Conservation (phyloP, 2,797 vertebrate genomes). For the Acrocephalus scirpaceus region DNA sequence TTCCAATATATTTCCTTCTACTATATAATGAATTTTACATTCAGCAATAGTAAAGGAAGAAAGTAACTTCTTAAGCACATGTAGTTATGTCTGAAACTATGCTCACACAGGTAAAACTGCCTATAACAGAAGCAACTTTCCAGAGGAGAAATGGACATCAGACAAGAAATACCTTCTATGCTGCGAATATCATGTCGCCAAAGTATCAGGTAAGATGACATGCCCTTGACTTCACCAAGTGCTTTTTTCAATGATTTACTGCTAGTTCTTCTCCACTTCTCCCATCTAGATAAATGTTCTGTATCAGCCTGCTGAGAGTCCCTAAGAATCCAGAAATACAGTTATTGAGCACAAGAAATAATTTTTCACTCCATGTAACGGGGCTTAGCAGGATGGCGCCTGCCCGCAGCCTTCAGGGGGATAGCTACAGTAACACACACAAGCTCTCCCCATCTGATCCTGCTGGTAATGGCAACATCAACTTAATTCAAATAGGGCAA, state of each 20-base stretch:
- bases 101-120: neutral
- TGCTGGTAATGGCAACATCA: neutral
- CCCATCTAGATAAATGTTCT: constrained; percentile 72
- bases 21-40: neutral
- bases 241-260: constrained; percentile 79
- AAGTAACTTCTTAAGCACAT: neutral
- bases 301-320: constrained; percentile 47
- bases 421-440: neutral
- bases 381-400: neutral
- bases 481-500: neutral
- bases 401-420: neutral
- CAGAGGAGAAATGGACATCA: neutral
- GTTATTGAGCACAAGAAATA: neutral
- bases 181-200: constrained; percentile 88
- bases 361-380: neutral
- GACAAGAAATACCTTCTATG: constrained; percentile 84
- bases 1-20: neutral
- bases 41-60: neutral
- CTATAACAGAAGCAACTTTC: neutral
- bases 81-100: neutral
- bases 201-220: constrained; percentile 81
- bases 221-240: constrained; percentile 69
- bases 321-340: constrained; percentile 48
- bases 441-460: neutral
- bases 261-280: constrained; percentile 78